Evolutionary conservation across 2,888 invertebrate genomes (phyloP).

Genomic region (Napeogenes inachia): DNA sequence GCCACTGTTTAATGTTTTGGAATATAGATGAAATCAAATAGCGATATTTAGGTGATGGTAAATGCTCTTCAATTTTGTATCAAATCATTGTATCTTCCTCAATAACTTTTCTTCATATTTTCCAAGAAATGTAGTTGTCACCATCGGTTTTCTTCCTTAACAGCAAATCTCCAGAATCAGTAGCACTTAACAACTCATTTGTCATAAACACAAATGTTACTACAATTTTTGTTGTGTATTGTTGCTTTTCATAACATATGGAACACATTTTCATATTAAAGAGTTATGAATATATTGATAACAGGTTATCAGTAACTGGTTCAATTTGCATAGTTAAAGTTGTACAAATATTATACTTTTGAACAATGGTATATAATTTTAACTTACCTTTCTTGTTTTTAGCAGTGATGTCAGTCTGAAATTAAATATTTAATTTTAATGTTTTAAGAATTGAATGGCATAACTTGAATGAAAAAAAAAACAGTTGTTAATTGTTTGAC

Average conservation of each 20-base stretch:
- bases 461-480: conserved; percentile 11
- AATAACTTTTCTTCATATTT: conserved; percentile 22
- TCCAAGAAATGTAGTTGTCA: conserved; percentile 7
- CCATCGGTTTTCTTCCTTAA: conserved; percentile 29
- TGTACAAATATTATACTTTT: background rate
- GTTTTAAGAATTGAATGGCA: conserved; percentile 13
- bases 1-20: conserved; percentile 28
- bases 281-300: background rate
- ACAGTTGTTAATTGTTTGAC: conserved; percentile 42
- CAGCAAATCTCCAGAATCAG: conserved; percentile 27
- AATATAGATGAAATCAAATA: conserved; percentile 29
- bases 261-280: conserved; percentile 3
- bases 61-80: conserved; percentile 27
- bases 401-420: conserved; percentile 77
- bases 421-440: conserved; percentile 34
- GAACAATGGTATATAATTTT: background rate
- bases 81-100: conserved; percentile 23
- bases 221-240: background rate
- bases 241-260: conserved; percentile 3
- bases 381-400: conserved; percentile 77
- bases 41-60: conserved; percentile 30
- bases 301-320: background rate
- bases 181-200: conserved; percentile 34
- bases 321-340: background rate
- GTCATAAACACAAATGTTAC: conserved; percentile 2